Conservation (phyloP, 1,140 invertebrate species). For the Dinoponera quadriceps region DNA sequence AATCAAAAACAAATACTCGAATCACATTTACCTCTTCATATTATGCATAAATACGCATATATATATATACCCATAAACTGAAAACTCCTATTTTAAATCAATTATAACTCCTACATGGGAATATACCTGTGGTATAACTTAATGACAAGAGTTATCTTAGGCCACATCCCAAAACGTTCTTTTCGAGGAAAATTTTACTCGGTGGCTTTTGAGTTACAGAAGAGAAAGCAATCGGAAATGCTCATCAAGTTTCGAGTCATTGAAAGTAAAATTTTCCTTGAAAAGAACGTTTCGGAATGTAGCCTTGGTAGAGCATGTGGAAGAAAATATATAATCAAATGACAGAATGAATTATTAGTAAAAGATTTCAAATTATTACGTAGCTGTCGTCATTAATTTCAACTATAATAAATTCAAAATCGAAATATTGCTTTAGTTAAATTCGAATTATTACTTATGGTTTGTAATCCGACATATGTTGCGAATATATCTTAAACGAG, state of each 20-base stretch:
- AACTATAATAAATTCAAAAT: neutral
- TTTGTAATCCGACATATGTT: conserved; percentile 13
- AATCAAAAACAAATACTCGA: conserved; percentile 4
- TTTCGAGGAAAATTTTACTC: too few relatives aligned
- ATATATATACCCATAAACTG: conserved; percentile 20
- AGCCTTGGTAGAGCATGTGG: neutral
- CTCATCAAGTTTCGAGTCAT: too few relatives aligned
- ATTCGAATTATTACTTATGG: neutral
- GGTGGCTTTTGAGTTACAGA: too few relatives aligned
- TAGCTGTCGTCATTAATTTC: neutral
- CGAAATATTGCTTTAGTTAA: conserved; percentile 11
- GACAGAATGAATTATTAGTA: conserved; percentile 11
- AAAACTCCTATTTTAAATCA: conserved; percentile 23
- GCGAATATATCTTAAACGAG: conserved; percentile 56
- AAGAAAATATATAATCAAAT: conserved; percentile 2
- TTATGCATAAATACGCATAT: conserved; percentile 20
- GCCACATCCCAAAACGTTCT: too few relatives aligned
- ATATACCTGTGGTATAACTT: neutral
- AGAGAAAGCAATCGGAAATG: too few relatives aligned
- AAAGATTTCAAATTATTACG: neutral
- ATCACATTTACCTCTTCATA: conserved; percentile 7
- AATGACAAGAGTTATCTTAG: neutral
- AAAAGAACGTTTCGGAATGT: too few relatives aligned
- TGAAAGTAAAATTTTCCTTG: too few relatives aligned
- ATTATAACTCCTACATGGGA: neutral